Evolutionary conservation across 2,888 invertebrate genomes (phyloP).

Genomic region (Apoderus coryli): DNA sequence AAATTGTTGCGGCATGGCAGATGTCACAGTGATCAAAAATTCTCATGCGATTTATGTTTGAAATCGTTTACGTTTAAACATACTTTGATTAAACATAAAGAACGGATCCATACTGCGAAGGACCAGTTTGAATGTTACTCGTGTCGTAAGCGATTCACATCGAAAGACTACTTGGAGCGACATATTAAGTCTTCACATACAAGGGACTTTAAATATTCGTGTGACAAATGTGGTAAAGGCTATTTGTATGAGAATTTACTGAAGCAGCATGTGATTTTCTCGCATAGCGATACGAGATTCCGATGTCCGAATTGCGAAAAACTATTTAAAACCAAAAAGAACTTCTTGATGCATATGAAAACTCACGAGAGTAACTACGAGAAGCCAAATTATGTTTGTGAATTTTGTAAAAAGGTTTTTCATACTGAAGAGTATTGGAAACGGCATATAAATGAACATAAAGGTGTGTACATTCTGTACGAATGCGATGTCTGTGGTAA

Average conservation of each 20-base stretch:
- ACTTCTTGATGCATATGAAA: slow-evolving; percentile 12
- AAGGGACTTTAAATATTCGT: too few relatives aligned
- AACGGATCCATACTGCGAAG: slow-evolving; percentile 9
- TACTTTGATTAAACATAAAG: slow-evolving; percentile 10
- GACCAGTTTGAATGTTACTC: slow-evolving; percentile 9
- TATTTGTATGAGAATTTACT: too few relatives aligned
- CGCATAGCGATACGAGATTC: too few relatives aligned
- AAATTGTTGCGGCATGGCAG: slow-evolving; percentile 10
- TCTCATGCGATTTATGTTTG: slow-evolving; percentile 11
- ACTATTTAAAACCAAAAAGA: slow-evolving; percentile 8
- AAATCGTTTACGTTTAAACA: slow-evolving; percentile 10
- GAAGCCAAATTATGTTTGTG: slow-evolving; percentile 18
- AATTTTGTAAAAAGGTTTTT: slow-evolving; percentile 22
- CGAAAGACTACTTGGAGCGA: too few relatives aligned
- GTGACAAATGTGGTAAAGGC: too few relatives aligned
- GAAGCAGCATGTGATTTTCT: too few relatives aligned
- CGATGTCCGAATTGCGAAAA: slow-evolving; percentile 12
- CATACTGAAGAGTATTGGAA: too few relatives aligned
- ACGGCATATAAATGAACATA: too few relatives aligned
- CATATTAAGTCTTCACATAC: too few relatives aligned
- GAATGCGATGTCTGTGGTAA: too few relatives aligned
- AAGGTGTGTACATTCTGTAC: too few relatives aligned
- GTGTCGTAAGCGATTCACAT: slow-evolving; percentile 10
- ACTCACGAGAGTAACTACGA: slow-evolving; percentile 16
- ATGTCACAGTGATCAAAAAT: slow-evolving; percentile 10